phyloP scores from a whole-genome alignment of 2,797 vertebrate species.

The Apogon talboti region DNA sequence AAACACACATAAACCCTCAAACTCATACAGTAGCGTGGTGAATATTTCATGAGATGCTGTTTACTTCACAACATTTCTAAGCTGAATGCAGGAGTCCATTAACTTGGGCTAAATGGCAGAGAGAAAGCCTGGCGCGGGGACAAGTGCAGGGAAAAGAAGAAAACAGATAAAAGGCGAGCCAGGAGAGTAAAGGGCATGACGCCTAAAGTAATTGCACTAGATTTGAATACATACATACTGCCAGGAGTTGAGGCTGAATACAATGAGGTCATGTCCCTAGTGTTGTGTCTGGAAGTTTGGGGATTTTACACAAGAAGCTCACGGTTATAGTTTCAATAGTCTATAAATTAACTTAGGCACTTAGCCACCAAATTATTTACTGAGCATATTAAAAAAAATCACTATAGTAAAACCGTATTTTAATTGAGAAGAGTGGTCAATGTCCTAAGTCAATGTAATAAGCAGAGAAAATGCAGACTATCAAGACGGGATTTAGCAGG shows the following conservation, averaged over 20 bases:
- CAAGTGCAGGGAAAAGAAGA: slow-evolving; percentile 19
- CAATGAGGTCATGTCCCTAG: slow-evolving; percentile 25
- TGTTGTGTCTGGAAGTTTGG: neutral
- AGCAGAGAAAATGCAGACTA: too few species aligned
- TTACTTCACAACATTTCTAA: slow-evolving; percentile 70
- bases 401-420: too few species aligned
- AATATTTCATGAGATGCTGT: slow-evolving; percentile 81
- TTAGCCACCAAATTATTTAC: too few species aligned
- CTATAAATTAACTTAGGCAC: too few species aligned
- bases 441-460: too few species aligned
- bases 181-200: slow-evolving; percentile 42
- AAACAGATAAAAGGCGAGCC: slow-evolving; percentile 36
- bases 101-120: slow-evolving; percentile 63
- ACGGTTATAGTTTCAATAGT: too few species aligned
- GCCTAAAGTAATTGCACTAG: slow-evolving; percentile 32
- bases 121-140: slow-evolving; percentile 43
- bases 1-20: slow-evolving; percentile 30
- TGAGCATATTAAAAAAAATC: too few species aligned
- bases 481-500: too few species aligned
- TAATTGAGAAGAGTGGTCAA: too few species aligned
- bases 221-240: slow-evolving; percentile 30
- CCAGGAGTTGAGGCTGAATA: slow-evolving; percentile 7
- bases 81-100: slow-evolving; percentile 72
- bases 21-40: slow-evolving; percentile 44
- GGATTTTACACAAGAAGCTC: neutral